Conservation (phyloP, 2,888 invertebrate species). For the Dugesia japonica region DNA sequence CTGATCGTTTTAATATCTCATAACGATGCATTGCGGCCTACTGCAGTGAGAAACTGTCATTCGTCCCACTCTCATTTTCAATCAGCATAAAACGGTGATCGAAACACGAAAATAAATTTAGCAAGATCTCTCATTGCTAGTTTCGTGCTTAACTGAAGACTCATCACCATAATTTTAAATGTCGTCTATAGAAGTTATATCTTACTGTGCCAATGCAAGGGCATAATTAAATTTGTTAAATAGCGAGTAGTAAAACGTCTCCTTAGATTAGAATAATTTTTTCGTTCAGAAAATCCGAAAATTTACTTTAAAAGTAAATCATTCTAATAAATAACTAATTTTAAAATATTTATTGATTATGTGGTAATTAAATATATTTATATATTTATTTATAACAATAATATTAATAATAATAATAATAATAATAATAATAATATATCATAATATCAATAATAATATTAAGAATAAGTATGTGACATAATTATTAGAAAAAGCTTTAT, state of each 20-base stretch:
- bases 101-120: neutral
- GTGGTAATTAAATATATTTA: too few relatives aligned
- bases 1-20: neutral
- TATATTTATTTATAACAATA: too few relatives aligned
- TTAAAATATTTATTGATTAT: too few relatives aligned
- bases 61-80: constrained; percentile 8
- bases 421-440: too few relatives aligned
- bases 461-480: too few relatives aligned
- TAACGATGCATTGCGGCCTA: neutral
- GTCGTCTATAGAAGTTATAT: neutral
- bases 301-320: neutral
- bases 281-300: neutral
- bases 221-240: constrained; percentile 16
- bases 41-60: neutral
- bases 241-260: constrained; percentile 14
- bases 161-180: constrained; percentile 1
- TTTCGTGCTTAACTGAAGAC: neutral
- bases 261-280: constrained; percentile 3
- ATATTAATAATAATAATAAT: too few relatives aligned
- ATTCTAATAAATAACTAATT: too few relatives aligned
- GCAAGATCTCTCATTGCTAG: neutral
- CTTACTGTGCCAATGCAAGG: neutral
- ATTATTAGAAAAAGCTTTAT: too few relatives aligned
- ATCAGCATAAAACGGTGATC: neutral
- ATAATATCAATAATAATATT: too few relatives aligned